Evolutionary conservation across 2,113 vertebrate species (phyloP).

Genomic region (Scytalopus superciliaris): DNA sequence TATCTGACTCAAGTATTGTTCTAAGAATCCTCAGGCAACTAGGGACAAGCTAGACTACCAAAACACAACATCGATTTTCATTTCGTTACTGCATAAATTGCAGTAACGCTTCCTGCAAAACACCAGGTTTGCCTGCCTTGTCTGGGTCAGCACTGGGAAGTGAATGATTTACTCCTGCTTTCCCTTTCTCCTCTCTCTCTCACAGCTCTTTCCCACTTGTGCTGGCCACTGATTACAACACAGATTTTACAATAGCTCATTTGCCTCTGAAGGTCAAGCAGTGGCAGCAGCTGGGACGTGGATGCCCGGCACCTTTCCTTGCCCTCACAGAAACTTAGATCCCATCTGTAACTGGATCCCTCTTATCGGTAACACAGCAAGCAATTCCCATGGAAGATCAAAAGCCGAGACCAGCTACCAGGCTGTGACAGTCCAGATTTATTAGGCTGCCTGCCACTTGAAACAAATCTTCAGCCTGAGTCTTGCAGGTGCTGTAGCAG

Average conservation of each 20-base stretch:
- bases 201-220: not conserved
- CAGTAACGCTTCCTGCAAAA: not conserved
- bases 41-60: not conserved
- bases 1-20: not conserved
- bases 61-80: not conserved
- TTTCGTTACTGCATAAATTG: not conserved
- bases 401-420: not conserved
- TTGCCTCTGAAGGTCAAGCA: not conserved
- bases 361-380: constrained; percentile 21
- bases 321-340: constrained; percentile 1
- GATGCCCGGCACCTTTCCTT: not conserved
- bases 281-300: not conserved
- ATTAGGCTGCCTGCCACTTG: not conserved
- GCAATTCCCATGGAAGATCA: not conserved
- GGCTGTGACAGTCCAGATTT: constrained; percentile 26
- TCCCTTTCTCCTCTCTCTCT: not conserved
- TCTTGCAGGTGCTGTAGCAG: not conserved
- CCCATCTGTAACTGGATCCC: constrained; percentile 16
- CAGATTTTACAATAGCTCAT: not conserved
- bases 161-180: not conserved
- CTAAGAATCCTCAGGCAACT: not conserved
- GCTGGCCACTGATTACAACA: not conserved
- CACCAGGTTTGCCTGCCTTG: not conserved
- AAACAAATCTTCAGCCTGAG: constrained; percentile 26
- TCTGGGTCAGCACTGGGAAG: not conserved